These are phyloP conservation scores for Siphamia tubifer DNA, from an alignment of 2,113 vertebrate genomes.

Conservation along the genomic window DNA sequence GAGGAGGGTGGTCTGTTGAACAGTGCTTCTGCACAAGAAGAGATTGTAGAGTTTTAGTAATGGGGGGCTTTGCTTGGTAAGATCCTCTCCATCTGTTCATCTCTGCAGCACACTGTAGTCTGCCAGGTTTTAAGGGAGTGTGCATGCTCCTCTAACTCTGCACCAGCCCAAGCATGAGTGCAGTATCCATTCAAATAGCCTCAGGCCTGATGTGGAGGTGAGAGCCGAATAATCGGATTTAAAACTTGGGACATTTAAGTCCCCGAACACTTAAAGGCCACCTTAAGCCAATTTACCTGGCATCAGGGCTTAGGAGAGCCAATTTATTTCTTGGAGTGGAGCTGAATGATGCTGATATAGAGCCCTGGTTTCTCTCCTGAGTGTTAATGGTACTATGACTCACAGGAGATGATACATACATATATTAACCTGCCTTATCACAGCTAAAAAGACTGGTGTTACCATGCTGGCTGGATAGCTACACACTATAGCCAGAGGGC, in stretches of 20 bases:
- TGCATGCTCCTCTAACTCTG: conserved; percentile 23
- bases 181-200: conserved; percentile 57
- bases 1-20: conserved; percentile 52
- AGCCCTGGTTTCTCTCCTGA: conserved; percentile 36
- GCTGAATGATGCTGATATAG: conserved; percentile 64
- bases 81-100: conserved; percentile 66
- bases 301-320: conserved; percentile 68
- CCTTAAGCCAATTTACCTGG: conserved; percentile 81
- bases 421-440: conserved; percentile 51
- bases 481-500: conserved; percentile 15
- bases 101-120: conserved; percentile 23
- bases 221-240: conserved; percentile 78
- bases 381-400: conserved; percentile 63
- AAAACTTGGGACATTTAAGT: conserved; percentile 72
- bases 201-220: conserved; percentile 68
- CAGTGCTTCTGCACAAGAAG: conserved; percentile 37
- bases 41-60: conserved; percentile 42
- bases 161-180: conserved; percentile 23
- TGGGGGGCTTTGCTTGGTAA: conserved; percentile 26
- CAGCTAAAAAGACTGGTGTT: conserved; percentile 13
- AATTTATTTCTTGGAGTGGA: conserved; percentile 74
- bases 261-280: conserved; percentile 76
- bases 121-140: conserved; percentile 41
- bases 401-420: conserved; percentile 58
- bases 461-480: conserved; percentile 20